phyloP scores from a whole-genome alignment of 2,113 vertebrate species.

The Atrichornis clamosus region DNA sequence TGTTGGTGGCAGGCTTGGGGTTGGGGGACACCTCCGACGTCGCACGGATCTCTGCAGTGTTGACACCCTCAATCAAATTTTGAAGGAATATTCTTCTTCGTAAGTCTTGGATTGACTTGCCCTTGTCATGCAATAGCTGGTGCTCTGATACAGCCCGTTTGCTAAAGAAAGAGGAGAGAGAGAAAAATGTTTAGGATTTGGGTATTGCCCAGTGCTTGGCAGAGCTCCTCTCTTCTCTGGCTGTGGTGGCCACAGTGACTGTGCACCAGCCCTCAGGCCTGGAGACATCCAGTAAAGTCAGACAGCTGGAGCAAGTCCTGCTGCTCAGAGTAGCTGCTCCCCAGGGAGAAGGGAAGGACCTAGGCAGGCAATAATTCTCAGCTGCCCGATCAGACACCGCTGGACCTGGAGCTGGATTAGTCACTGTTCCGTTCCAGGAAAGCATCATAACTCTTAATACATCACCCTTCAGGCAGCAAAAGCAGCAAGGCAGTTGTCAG shows the following conservation, averaged over 20 bases:
- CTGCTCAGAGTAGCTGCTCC: background rate
- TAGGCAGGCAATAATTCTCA: conserved; percentile 29
- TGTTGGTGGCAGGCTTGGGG: conserved; percentile 84
- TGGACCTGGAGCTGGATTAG: background rate
- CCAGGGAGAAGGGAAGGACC: background rate
- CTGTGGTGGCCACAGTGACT: background rate
- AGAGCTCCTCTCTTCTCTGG: background rate
- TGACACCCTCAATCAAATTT: conserved; percentile 88
- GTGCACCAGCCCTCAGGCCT: background rate
- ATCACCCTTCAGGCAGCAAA: conserved; percentile 7
- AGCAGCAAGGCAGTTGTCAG: background rate
- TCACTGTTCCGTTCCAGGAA: conserved; percentile 50
- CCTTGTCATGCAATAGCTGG: conserved; percentile 95
- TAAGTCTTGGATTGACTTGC: conserved; percentile 88
- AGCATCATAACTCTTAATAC: conserved; percentile 13
- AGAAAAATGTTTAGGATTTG: background rate
- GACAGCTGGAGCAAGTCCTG: background rate
- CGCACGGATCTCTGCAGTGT: conserved; percentile 85
- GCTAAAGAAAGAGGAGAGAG: conserved; percentile 63
- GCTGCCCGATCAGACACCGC: background rate
- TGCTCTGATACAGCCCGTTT: conserved; percentile 93
- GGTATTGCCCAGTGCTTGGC: background rate
- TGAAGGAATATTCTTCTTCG: conserved; percentile 89
- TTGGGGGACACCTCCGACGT: conserved; percentile 74
- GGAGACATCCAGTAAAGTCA: background rate